phyloP scores from a whole-genome alignment of 2,888 invertebrate species.

The Eulithis prunata region DNA sequence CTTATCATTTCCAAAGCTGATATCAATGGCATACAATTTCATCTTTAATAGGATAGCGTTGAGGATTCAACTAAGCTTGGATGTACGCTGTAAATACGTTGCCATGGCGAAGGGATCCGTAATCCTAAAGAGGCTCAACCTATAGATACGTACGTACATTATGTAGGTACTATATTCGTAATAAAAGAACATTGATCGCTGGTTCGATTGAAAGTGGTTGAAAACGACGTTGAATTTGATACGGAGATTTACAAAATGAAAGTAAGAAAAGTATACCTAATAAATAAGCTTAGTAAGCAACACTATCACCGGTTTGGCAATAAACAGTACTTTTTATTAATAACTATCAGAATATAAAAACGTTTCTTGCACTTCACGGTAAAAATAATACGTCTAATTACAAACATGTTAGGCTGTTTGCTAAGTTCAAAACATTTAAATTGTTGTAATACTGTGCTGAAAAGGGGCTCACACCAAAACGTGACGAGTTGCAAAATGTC shows the following conservation, averaged over 20 bases:
- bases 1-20: constrained; percentile 52
- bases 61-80: constrained; percentile 74
- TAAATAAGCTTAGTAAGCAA: no score
- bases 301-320: no score
- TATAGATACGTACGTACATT: constrained; percentile 53
- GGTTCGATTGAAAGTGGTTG: constrained; percentile 65
- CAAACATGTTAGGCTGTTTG: not conserved
- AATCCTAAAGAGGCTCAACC: constrained; percentile 80
- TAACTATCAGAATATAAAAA: no score
- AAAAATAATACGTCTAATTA: not conserved
- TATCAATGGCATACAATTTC: constrained; percentile 61
- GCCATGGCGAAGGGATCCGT: constrained; percentile 73
- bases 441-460: constrained; percentile 32
- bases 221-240: constrained; percentile 36
- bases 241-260: not conserved
- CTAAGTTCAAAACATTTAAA: constrained; percentile 23
- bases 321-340: no score
- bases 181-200: constrained; percentile 59
- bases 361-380: no score
- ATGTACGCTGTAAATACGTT: constrained; percentile 73
- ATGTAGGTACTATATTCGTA: constrained; percentile 44
- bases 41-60: constrained; percentile 79
- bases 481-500: constrained; percentile 66
- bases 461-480: constrained; percentile 70
- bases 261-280: not conserved